Base-by-base conservation (phyloP, 2,888 invertebrate genomes). In the Melipona bicolor region DNA sequence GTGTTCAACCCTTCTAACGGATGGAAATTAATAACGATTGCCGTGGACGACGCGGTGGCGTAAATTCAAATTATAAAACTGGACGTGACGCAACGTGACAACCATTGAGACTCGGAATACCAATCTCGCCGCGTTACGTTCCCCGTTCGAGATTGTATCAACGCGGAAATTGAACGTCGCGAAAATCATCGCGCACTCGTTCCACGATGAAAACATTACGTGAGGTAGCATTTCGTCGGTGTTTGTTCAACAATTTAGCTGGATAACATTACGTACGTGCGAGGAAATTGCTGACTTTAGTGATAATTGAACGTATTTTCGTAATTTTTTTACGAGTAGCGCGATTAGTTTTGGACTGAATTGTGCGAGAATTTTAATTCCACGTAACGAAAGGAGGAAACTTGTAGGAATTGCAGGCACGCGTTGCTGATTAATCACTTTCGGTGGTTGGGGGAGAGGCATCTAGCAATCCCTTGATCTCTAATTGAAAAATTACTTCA, bases 61-160 rank as follows among this genome's bases (percentile, higher is more conserved):
- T 43, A 36, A 32, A 69, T 65, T 82, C 62, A 13, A 65, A 80
- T 82, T 69, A 64, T 21, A 54, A 19, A 72, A 56, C 24, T 13
- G 32, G 6, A 49, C 36, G 27, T 52, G n/a, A 69, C 67, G n/a
- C 15, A 2, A 62, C 54, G 68, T 54, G 72, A 70, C 81, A 32
- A 13, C 11, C 64, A 59, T 43, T 56, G 43, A 36, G 50, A 62
- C 24, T 50, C 32, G 21, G 27, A 21, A 68, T 74, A 80, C 80
- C 43, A 61, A 70, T 74, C 32, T 74, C 56, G 36, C 49, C 4
- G 3, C 19, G 27, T 49, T 15, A 59, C 11, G 11, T 50, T 52
- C n/a, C 32, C 2, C 9, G 43, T 36, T 61, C 27, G 59, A 49
- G 56, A 62, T 82, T 32, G n/a, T 52, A 71, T 70, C 21, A 62